Base-by-base conservation (phyloP, 2,888 invertebrate species). In the Leistus spinibarbis region DNA sequence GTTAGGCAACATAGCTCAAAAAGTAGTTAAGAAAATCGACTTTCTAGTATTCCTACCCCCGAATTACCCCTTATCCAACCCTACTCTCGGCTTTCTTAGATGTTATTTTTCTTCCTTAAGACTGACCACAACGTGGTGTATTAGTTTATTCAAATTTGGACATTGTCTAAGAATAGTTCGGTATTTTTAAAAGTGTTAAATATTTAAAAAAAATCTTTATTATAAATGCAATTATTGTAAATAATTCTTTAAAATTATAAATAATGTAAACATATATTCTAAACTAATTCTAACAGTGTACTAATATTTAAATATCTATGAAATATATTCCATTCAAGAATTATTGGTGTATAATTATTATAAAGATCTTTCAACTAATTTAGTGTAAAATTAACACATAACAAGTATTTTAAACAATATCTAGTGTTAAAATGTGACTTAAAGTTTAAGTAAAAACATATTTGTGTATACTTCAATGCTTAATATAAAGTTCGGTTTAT, bases 1-100 rank as follows among this genome's bases (percentile, higher is more conserved):
- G 66, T 10, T 17, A 19, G 72, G 72, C 72, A 72, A 72, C 72
- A 24, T 27, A 54, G 72, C 66, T 56, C 66, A 23, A 72, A 72
- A 72, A 56, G 64, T 56, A 53, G 10, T 56, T 19, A 53, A 24
- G 56, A 65, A 72, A 72, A 72, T 72, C 72, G 72, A 72, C 72
- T 72, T 72, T 72, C 57, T 13, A 60, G 24, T 54, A 54, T 17
- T 17, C 56, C 13, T 40, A 56, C 65, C 72, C 72, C 72, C 54
- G 9, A 10, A 24, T 27, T 17, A 17, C 19, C 54, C 65, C 66
- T 24, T 27, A 65, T 20, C 17, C 20, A 65, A 56, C 72, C 65
- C 72, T 72, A 57, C 54, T 65, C 27, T 56, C n/a, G 16, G 17
- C 17, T 64, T 22, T 23, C 56, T 56, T 13, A 63, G n/a, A 40